These are phyloP conservation scores for Tinamus guttatus DNA, from an alignment of 2,113 vertebrate genomes.

Conservation along the genomic window DNA sequence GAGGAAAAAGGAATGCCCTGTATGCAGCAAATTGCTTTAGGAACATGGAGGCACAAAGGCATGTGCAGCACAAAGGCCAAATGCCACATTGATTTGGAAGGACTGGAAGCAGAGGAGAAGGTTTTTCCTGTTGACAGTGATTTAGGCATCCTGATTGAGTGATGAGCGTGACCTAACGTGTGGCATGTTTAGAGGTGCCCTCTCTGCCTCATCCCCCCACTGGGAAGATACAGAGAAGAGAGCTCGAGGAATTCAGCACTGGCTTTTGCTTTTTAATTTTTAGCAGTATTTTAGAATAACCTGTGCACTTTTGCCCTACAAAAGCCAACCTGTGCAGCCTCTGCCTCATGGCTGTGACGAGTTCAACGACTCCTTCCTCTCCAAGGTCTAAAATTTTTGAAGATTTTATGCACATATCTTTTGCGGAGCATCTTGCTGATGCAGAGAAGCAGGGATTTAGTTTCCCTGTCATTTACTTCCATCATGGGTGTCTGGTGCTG, in stretches of 20 bases:
- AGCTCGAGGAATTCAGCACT: not conserved
- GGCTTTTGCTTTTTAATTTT: not conserved
- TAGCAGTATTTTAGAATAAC: not conserved
- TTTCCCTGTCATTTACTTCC: not conserved
- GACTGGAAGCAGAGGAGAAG: not conserved
- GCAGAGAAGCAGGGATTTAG: not conserved
- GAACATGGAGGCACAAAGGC: not conserved
- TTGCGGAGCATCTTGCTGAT: not conserved
- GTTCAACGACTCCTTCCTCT: not conserved
- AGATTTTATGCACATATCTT: too few relatives aligned
- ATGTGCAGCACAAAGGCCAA: not conserved
- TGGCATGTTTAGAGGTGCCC: not conserved
- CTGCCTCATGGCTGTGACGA: not conserved
- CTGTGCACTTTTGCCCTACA: not conserved
- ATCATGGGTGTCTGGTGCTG: not conserved
- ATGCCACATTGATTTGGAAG: not conserved
- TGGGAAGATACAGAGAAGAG: not conserved
- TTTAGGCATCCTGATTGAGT: fast-evolving
- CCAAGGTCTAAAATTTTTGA: too few relatives aligned
- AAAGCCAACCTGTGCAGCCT: not conserved
- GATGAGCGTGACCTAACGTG: not conserved
- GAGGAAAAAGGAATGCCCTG: not conserved
- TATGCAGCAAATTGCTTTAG: not conserved
- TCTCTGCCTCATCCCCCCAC: not conserved
- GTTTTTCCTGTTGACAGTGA: not conserved